phyloP scores from a whole-genome alignment of 2,113 vertebrate species.

The Lampris megalopsis region DNA sequence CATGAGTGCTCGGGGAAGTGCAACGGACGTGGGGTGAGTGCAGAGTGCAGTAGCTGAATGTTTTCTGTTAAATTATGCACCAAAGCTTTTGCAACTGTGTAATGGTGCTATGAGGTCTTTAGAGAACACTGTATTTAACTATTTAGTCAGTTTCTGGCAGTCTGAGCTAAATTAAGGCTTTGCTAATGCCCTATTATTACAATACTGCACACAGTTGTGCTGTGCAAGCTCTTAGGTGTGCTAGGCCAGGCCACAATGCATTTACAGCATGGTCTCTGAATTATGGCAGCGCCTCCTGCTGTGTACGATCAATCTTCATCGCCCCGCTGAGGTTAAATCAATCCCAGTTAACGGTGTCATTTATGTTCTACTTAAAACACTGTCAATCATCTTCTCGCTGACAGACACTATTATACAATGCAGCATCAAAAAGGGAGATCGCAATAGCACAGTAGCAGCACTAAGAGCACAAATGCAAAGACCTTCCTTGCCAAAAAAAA shows the following conservation, averaged over 20 bases:
- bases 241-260: constrained; percentile 21
- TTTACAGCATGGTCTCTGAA: constrained; percentile 23
- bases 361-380: constrained; percentile 57
- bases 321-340: constrained; percentile 57
- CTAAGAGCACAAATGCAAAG: constrained; percentile 10
- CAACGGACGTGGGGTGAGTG: constrained; percentile 91
- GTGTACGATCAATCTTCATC: constrained; percentile 62
- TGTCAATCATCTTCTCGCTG: constrained; percentile 66
- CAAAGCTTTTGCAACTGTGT: constrained; percentile 16
- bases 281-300: constrained; percentile 33
- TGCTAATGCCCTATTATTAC: constrained; percentile 18
- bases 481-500: constrained; percentile 1
- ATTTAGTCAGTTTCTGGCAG: constrained; percentile 30
- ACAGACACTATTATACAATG: constrained; percentile 10
- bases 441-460: neutral
- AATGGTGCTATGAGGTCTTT: constrained; percentile 6
- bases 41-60: constrained; percentile 28
- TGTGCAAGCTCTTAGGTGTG: neutral
- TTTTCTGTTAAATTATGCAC: constrained; percentile 47
- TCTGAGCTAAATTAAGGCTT: constrained; percentile 1
- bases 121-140: constrained; percentile 17
- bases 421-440: constrained; percentile 13
- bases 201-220: constrained; percentile 22
- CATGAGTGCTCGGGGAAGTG: constrained; percentile 90
- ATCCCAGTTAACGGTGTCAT: constrained; percentile 54